phyloP scores from a whole-genome alignment of 1,140 invertebrate genomes.

The Calephelis nemesis region DNA sequence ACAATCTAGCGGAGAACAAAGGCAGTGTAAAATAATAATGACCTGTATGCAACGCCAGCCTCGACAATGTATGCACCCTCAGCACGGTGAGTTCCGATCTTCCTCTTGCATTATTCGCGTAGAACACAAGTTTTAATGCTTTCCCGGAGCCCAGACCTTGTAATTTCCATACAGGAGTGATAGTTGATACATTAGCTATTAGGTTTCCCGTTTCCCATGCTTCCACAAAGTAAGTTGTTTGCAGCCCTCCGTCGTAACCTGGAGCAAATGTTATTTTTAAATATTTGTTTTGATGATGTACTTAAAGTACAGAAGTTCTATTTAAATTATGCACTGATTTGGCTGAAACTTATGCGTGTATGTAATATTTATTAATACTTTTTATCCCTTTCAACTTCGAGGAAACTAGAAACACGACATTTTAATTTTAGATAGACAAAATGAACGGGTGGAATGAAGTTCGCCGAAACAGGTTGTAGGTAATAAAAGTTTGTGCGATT shows the following conservation, averaged over 20 bases:
- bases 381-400: too few species aligned
- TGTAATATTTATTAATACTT: too few species aligned
- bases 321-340: too few species aligned
- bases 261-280: neutral
- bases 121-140: slow-evolving; percentile 79
- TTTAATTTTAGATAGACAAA: too few species aligned
- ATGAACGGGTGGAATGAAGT: too few species aligned
- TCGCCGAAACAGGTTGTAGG: too few species aligned
- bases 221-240: slow-evolving; percentile 90
- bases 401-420: too few species aligned
- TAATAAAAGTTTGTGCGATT: too few species aligned
- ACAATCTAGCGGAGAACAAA: too few species aligned
- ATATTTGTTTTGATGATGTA: neutral
- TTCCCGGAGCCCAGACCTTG: slow-evolving; percentile 76
- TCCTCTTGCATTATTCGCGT: slow-evolving; percentile 83
- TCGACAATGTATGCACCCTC: slow-evolving; percentile 57
- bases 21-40: slow-evolving; percentile 17
- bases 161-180: slow-evolving; percentile 76
- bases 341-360: too few species aligned
- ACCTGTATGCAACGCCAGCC: slow-evolving; percentile 69
- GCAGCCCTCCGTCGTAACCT: slow-evolving; percentile 94
- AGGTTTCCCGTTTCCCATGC: slow-evolving; percentile 71
- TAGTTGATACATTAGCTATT: slow-evolving; percentile 74
- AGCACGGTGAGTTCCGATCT: slow-evolving; percentile 79
- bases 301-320: neutral